These are phyloP conservation scores for Apostichopus californicus DNA, from an alignment of 35 echinoderm and acorn worm genomes.

Conservation along the genomic window DNA sequence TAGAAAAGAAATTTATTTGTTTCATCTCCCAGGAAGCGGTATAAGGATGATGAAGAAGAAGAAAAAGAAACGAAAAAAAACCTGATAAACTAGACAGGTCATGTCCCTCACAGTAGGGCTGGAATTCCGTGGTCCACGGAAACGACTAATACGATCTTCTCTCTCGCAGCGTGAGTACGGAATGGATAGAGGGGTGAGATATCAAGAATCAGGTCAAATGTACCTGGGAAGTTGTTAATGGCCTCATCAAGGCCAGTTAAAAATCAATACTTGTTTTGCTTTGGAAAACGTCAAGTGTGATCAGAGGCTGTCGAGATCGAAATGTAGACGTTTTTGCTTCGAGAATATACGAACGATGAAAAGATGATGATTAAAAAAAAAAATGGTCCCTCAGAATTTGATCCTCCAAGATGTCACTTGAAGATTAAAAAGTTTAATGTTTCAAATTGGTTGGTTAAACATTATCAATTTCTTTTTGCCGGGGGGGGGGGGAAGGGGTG, in stretches of 20 bases:
- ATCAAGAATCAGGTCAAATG: conserved; percentile 21
- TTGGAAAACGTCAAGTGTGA: background rate
- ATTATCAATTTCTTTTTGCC: background rate
- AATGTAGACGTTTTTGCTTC: too few relatives aligned
- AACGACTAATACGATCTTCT: conserved; percentile 22
- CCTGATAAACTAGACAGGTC: background rate
- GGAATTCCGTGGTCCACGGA: conserved; percentile 34
- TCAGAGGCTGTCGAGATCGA: background rate
- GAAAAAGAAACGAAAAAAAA: background rate
- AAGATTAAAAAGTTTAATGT: background rate
- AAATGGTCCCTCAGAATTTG: background rate
- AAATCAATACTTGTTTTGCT: background rate
- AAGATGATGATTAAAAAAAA: background rate
- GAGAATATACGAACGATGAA: too few relatives aligned
- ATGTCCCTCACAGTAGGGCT: conserved; percentile 11
- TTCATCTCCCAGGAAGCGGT: conserved; percentile 27
- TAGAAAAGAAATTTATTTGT: conserved; percentile 26
- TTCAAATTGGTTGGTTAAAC: background rate
- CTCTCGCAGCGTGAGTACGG: background rate
- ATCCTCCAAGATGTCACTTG: background rate
- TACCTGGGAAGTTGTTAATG: conserved; percentile 20
- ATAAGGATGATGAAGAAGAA: too few relatives aligned
- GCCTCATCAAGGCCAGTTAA: conserved; percentile 25
- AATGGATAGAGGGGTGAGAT: background rate
- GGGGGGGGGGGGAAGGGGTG: background rate